Percentiles rank a stretch among this genome's conserved stretches.
Conservation (phyloP, 2,888 invertebrate species). For the Cordylochernes scorpioides region DNA sequence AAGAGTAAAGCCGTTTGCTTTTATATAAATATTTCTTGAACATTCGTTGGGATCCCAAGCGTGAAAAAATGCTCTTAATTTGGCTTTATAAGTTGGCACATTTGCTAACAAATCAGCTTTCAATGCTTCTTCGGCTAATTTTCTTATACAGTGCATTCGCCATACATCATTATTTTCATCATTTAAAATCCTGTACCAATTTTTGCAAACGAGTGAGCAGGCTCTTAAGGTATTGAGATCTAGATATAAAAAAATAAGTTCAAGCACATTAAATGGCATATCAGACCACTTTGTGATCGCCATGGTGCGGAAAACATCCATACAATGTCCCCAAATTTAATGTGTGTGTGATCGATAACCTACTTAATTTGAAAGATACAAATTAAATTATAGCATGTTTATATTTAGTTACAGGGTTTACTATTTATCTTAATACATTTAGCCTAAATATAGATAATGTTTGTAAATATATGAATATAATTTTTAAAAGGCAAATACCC, state of each 20-base stretch:
- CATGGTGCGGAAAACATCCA: too few species aligned
- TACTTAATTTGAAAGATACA: too few species aligned
- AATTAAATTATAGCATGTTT: too few species aligned
- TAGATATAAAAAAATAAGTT: slow-evolving; percentile 71
- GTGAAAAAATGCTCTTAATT: slow-evolving; percentile 69
- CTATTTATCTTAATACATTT: too few species aligned
- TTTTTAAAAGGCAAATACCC: too few species aligned
- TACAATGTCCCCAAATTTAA: too few species aligned
- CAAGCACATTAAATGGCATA: slow-evolving; percentile 50
- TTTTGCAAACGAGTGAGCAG: slow-evolving; percentile 72
- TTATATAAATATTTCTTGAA: slow-evolving; percentile 83
- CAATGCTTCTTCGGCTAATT: slow-evolving; percentile 56
- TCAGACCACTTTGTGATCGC: slow-evolving; percentile 13
- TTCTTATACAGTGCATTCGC: slow-evolving; percentile 60
- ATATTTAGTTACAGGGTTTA: too few species aligned
- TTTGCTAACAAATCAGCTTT: slow-evolving; percentile 71
- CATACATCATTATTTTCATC: slow-evolving; percentile 89
- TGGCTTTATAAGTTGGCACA: slow-evolving; percentile 67
- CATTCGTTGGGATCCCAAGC: slow-evolving; percentile 95
- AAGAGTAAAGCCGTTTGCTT: slow-evolving; percentile 83
- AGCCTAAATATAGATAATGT: too few species aligned
- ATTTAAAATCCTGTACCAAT: slow-evolving; percentile 63
- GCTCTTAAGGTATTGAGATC: slow-evolving; percentile 56
- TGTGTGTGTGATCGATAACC: too few species aligned
- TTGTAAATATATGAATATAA: too few species aligned